A percentile compares a stretch with the other conserved stretches of the same genome.
Conservation (phyloP, 2,888 invertebrate genomes). For the Dryobotodes eremita region DNA sequence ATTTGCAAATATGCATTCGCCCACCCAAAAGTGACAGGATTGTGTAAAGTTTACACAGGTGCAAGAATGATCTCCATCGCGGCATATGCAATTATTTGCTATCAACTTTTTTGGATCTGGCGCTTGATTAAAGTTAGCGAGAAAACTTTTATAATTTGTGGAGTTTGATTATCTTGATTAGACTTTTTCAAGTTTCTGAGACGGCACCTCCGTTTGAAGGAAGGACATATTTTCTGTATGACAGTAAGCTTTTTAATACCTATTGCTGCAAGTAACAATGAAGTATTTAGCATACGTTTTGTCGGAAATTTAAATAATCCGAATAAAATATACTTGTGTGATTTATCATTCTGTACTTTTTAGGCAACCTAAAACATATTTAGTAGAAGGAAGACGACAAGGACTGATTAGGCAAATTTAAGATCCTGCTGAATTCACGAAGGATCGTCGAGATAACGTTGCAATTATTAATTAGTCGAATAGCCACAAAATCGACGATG, state of each 20-base stretch:
- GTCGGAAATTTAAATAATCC: constrained; percentile 64
- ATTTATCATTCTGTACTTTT: constrained; percentile 59
- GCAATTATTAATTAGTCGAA: constrained; percentile 47
- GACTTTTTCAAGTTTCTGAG: constrained; percentile 33
- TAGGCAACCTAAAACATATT: constrained; percentile 33
- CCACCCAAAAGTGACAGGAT: constrained; percentile 78
- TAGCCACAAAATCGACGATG: constrained; percentile 42
- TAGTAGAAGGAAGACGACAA: constrained; percentile 33
- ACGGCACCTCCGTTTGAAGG: constrained; percentile 41
- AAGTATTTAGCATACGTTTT: constrained; percentile 61
- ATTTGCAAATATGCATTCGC: constrained; percentile 86
- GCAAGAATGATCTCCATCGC: constrained; percentile 74
- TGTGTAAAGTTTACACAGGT: constrained; percentile 83
- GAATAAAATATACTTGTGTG: constrained; percentile 52
- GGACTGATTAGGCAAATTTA: constrained; percentile 32
- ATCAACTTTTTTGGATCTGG: constrained; percentile 67
- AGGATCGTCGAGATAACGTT: constrained; percentile 43
- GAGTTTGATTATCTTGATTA: constrained; percentile 59
- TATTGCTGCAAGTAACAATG: constrained; percentile 56
- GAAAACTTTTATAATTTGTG: constrained; percentile 37
- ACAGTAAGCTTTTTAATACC: constrained; percentile 57
- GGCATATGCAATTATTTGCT: constrained; percentile 83
- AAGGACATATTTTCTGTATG: constrained; percentile 56
- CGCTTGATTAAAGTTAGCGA: constrained; percentile 59
- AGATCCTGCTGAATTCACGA: constrained; percentile 17